Percentiles rank a stretch among this genome's conserved stretches.
Conservation (phyloP, 2,888 invertebrate species). For the Pilophorus perplexus region DNA sequence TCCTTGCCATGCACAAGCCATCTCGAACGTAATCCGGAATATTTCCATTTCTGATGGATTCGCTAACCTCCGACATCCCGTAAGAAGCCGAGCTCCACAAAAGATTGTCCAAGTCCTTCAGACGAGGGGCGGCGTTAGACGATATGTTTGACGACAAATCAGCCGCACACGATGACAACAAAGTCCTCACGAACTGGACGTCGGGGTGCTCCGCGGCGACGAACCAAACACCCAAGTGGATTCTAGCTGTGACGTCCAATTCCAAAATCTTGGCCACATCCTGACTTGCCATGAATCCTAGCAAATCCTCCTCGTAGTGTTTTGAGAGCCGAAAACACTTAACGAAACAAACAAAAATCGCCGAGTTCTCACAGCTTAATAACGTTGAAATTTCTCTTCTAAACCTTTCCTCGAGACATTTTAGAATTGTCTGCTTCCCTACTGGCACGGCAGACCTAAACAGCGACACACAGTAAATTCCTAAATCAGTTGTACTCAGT, state of each 20-base stretch:
- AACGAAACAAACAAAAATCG: conserved; percentile 22
- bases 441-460: conserved; percentile 19
- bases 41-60: background rate
- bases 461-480: conserved; percentile 23
- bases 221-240: conserved; percentile 26
- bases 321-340: conserved; percentile 29
- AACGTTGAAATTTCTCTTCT: conserved; percentile 1
- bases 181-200: background rate
- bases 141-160: background rate
- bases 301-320: conserved; percentile 4
- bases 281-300: conserved; percentile 7
- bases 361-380: background rate
- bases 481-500: conserved; percentile 15
- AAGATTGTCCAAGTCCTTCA: conserved; percentile 28
- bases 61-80: background rate
- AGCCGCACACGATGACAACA: background rate
- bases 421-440: background rate
- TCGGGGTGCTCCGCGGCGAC: background rate
- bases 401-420: conserved; percentile 4
- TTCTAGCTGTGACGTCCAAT: conserved; percentile 9
- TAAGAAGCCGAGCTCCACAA: conserved; percentile 15
- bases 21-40: background rate
- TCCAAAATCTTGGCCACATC: background rate
- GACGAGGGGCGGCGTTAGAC: background rate
- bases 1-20: background rate